Evolutionary conservation across 2,113 vertebrate species (phyloP).

Genomic region (Gracilinanus agilis): DNA sequence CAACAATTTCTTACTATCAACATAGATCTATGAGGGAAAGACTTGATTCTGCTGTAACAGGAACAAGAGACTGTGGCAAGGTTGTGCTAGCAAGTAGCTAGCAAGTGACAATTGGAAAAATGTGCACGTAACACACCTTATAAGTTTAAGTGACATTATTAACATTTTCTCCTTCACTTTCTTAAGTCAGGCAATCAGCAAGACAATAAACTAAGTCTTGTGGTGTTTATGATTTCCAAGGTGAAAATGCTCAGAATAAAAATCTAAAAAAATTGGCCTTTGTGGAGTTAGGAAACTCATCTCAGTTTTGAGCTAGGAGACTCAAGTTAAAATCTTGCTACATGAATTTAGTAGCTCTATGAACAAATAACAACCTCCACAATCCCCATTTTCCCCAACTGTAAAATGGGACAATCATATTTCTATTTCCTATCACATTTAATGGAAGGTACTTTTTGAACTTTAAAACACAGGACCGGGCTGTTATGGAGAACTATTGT

Average conservation of each 20-base stretch:
- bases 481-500: neutral
- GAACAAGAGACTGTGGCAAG: no score
- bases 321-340: neutral
- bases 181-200: neutral
- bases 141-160: neutral
- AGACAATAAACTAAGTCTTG: neutral
- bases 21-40: neutral
- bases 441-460: neutral
- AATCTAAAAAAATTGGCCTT: neutral
- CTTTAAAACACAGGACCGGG: neutral
- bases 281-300: neutral
- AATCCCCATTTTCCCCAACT: neutral
- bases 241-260: neutral
- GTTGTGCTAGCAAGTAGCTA: neutral
- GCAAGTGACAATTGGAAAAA: no score
- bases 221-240: neutral
- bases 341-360: neutral
- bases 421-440: neutral
- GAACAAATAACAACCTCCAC: neutral
- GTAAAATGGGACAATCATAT: neutral
- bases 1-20: neutral
- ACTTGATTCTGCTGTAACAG: neutral
- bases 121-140: neutral
- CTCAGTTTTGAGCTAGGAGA: neutral
- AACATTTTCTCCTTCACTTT: neutral